phyloP scores from a whole-genome alignment of 2,888 invertebrate genomes.

The Ischnura elegans region DNA sequence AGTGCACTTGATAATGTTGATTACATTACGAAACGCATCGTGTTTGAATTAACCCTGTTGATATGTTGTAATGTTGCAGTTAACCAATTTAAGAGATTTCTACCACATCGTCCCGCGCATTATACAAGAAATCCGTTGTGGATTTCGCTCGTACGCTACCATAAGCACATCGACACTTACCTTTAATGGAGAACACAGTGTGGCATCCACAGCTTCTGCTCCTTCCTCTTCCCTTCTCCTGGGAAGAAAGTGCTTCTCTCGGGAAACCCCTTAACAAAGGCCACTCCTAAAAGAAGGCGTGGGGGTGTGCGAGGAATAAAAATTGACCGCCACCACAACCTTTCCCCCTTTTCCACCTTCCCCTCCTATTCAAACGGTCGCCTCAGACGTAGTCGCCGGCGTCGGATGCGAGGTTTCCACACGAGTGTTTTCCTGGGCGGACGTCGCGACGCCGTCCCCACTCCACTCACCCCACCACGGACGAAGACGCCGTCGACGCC shows the following conservation, averaged over 20 bases:
- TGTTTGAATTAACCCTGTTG: no score
- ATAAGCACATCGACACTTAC: no score
- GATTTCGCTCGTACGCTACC: no score
- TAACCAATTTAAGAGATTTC: no score
- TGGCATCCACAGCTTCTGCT: no score
- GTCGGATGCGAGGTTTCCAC: constrained; percentile 17
- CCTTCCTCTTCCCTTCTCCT: not conserved
- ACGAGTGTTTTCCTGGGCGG: not conserved
- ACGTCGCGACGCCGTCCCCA: not conserved
- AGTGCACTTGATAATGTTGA: no score
- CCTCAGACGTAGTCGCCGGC: not conserved
- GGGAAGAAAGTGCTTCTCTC: not conserved
- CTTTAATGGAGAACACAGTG: no score
- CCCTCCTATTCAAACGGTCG: not conserved
- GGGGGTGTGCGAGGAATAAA: not conserved
- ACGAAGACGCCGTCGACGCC: not conserved
- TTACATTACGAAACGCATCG: no score
- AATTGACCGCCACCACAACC: not conserved
- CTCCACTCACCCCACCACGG: not conserved
- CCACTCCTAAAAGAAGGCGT: not conserved
- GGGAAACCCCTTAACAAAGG: constrained; percentile 11
- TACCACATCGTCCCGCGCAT: no score
- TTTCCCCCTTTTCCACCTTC: not conserved
- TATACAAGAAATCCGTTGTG: no score
- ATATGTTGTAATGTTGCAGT: no score